These are phyloP conservation scores for Dynastes maya DNA, from an alignment of 2,888 invertebrate species.

Conservation along the genomic window DNA sequence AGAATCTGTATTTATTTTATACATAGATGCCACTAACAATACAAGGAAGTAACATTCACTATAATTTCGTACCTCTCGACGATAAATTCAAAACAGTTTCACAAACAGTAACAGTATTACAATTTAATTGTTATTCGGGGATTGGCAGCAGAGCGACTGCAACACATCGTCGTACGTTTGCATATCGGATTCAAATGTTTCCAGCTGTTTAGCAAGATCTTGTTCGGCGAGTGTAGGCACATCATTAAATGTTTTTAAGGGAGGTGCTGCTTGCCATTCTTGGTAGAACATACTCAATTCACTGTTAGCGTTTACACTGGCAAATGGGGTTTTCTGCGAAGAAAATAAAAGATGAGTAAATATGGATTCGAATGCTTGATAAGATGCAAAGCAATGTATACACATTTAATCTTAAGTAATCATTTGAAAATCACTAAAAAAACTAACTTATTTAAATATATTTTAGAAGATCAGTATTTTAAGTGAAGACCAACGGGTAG, in stretches of 20 bases:
- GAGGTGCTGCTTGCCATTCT: constrained; percentile 82
- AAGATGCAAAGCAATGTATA: no score
- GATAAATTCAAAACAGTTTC: constrained; percentile 29
- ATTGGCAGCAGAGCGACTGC: constrained; percentile 79
- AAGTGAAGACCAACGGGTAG: no score
- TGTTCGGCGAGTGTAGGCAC: constrained; percentile 73
- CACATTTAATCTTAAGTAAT: no score
- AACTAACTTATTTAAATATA: no score
- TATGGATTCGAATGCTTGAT: no score
- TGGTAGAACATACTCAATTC: constrained; percentile 86
- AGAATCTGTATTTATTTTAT: constrained; percentile 24
- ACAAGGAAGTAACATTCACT: constrained; percentile 36
- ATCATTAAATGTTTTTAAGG: constrained; percentile 63
- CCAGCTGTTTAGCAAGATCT: constrained; percentile 81
- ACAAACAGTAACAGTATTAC: constrained; percentile 19
- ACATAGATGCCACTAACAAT: constrained; percentile 18
- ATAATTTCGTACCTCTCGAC: constrained; percentile 39
- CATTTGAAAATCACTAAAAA: no score
- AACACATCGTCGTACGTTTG: constrained; percentile 85
- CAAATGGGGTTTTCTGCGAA: constrained; percentile 86
- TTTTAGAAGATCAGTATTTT: no score
- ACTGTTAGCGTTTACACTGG: constrained; percentile 80
- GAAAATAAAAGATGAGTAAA: constrained; percentile 16
- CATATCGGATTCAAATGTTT: constrained; percentile 82
- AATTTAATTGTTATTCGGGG: constrained; percentile 72